phyloP scores from a whole-genome alignment of 2,113 vertebrate species.

The Catagonus wagneri region DNA sequence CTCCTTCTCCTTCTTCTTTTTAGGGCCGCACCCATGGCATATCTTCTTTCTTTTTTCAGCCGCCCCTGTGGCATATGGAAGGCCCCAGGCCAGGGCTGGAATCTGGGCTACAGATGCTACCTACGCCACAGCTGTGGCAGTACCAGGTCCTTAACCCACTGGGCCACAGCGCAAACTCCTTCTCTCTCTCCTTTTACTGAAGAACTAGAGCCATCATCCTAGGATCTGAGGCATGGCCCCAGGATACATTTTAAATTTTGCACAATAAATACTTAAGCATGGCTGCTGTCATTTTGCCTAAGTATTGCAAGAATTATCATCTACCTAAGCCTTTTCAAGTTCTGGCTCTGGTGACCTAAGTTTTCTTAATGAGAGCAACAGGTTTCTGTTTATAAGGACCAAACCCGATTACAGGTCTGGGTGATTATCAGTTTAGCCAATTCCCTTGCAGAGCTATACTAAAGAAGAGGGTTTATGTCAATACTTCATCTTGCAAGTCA shows the following conservation, averaged over 20 bases:
- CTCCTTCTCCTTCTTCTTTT: too few relatives aligned
- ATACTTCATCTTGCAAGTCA: neutral
- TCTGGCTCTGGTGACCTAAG: neutral
- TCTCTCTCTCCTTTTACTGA: neutral
- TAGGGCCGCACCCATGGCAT: too few relatives aligned
- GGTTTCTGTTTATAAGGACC: neutral
- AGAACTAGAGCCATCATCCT: neutral
- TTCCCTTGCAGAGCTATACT: neutral
- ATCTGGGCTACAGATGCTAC: too few relatives aligned
- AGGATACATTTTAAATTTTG: neutral
- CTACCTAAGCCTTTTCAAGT: neutral
- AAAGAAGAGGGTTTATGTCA: neutral
- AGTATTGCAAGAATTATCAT: neutral
- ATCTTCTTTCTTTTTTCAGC: too few relatives aligned
- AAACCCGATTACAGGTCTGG: neutral
- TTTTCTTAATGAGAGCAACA: neutral
- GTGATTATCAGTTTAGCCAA: neutral
- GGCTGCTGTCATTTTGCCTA: neutral
- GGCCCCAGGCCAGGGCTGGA: too few relatives aligned
- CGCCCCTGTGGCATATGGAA: too few relatives aligned
- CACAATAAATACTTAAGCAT: neutral
- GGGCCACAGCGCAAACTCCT: too few relatives aligned
- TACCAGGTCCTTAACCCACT: too few relatives aligned
- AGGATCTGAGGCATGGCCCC: neutral
- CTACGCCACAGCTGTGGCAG: too few relatives aligned